A percentile compares a stretch with the other conserved stretches of the same genome.
Conservation (phyloP, 2,888 invertebrate genomes). For the Coleophora flavipennella region DNA sequence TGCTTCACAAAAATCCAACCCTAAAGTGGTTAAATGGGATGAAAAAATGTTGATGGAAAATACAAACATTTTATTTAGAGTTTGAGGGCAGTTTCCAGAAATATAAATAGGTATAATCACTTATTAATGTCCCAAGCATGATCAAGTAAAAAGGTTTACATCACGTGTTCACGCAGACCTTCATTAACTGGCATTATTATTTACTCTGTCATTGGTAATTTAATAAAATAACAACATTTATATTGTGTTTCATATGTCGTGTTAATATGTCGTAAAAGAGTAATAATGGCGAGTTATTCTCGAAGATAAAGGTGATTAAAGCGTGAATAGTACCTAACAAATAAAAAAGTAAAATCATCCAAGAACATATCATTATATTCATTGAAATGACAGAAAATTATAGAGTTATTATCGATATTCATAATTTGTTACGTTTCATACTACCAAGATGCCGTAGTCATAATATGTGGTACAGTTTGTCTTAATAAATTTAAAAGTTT, state of each 20-base stretch:
- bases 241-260: constrained; percentile 16
- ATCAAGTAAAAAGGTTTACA: no score
- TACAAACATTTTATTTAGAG: no score
- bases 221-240: constrained; percentile 9
- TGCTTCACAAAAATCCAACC: no score
- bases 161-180: constrained; percentile 2
- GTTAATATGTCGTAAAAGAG: constrained; percentile 22
- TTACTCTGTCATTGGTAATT: not conserved
- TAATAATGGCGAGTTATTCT: constrained; percentile 20
- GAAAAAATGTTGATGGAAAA: no score
- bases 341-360: constrained; percentile 16
- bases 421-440: not conserved
- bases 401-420: constrained; percentile 4
- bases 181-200: constrained; percentile 4
- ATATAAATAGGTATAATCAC: no score
- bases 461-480: no score
- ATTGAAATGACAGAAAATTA: constrained; percentile 24
- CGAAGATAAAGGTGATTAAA: constrained; percentile 18
- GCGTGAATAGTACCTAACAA: constrained; percentile 15
- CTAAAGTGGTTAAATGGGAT: no score
- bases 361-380: constrained; percentile 20
- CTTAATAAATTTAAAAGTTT: no score
- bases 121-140: no score
- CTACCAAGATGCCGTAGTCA: not conserved
- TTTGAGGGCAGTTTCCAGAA: no score